Conservation (phyloP, 2,888 invertebrate genomes). For the Tetragnatha montana region DNA sequence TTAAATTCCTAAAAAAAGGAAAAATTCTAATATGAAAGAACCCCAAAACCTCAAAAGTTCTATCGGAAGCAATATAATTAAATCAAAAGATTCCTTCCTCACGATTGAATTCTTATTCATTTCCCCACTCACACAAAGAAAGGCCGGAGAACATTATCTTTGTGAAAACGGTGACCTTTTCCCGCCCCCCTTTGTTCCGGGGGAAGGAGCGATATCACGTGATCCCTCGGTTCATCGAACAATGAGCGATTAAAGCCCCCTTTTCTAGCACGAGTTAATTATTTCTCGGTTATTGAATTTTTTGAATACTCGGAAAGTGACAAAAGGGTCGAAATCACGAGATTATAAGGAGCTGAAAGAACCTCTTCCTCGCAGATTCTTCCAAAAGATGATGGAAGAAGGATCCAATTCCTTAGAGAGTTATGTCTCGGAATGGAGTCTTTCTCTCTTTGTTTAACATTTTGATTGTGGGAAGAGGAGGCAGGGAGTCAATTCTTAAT, state of each 20-base stretch:
- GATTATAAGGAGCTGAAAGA: conserved; percentile 14
- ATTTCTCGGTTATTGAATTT: conserved; percentile 53
- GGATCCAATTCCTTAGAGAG: background rate
- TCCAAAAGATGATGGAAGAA: background rate
- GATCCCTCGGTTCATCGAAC: conserved; percentile 19
- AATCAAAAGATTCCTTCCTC: conserved; percentile 35
- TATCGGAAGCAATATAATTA: conserved; percentile 52
- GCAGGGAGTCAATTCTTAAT: background rate
- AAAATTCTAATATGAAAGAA: conserved; percentile 3
- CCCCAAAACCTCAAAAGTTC: conserved; percentile 5
- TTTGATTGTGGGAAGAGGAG: background rate
- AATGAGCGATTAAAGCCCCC: conserved; percentile 49
- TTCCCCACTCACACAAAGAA: background rate
- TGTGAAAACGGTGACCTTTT: conserved; percentile 29
- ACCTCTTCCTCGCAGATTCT: background rate
- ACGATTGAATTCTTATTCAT: conserved; percentile 27
- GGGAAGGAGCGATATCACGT: conserved; percentile 17
- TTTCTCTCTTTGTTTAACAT: background rate
- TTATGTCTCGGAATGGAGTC: background rate
- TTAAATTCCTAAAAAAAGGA: conserved; percentile 27
- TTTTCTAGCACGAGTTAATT: conserved; percentile 48
- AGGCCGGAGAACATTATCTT: conserved; percentile 34
- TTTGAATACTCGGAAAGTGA: conserved; percentile 27
- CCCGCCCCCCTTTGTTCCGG: conserved; percentile 27
- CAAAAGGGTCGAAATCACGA: conserved; percentile 40